Base-by-base conservation (phyloP, 1,140 invertebrate genomes). In the Dendrolimus kikuchii region DNA sequence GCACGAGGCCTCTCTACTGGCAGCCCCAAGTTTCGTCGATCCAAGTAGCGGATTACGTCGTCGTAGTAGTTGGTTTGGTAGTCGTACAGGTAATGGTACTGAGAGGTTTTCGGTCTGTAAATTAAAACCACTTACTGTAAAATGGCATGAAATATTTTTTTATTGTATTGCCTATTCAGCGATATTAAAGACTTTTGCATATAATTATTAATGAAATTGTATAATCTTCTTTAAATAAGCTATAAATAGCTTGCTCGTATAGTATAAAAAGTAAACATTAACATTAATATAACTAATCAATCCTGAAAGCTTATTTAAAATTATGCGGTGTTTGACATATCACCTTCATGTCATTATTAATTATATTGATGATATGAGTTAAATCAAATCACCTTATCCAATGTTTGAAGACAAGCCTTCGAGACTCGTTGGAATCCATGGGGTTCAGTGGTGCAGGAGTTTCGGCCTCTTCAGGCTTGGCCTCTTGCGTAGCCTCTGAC, bases 11-110 rank as follows among this genome's bases (percentile, higher is more conserved):
- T 89, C 53, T 95, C 94, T 9, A 91, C 88, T 1, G 81, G 78
- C 38, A 93, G 74, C 2, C 94, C 94, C 59, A 88, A 89, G 69
- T 92, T 90, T 51, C 93, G 90, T 69, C 92, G 91, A 71, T 96
- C 92, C 79, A 96, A 83, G 81, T 92, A 95, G 63, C 93, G 92
- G 69, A 95, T 94, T 41, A 94, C 90, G 67, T 95, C 94, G 71
- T 95, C 90, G 77, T 96, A 96, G 78, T 96, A 96, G 81, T 94
- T 94, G 78, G 91, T 89, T 81, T 92, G 91, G 84, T 95, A 95
- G 71, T 95, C 92, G 81, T 94, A 94, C 71, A 95, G 88, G 71
- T 95, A 95, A 64, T 90, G 90, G 82, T 96, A 96, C 76, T 94
- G 93, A 5, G 94, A 90, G 81, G 92, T 92, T 68, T 92, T 90